A percentile compares a stretch with the other conserved stretches of the same genome.
phyloP scores from a whole-genome alignment of 2,113 vertebrate genomes.

The Uropsilus gracilis region DNA sequence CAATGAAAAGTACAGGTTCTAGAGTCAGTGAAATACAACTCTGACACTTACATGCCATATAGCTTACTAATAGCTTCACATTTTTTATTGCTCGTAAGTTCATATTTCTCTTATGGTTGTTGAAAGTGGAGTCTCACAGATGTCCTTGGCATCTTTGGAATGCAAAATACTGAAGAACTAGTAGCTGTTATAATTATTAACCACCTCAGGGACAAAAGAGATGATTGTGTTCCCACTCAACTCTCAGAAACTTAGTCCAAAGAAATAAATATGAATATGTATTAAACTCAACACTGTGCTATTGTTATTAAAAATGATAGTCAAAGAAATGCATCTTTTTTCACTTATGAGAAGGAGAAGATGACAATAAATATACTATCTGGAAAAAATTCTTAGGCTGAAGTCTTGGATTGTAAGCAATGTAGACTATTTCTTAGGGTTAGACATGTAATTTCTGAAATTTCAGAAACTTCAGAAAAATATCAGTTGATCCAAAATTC shows the following conservation, averaged over 20 bases:
- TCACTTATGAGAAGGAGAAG: neutral
- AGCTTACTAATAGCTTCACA: neutral
- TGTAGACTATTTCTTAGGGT: neutral
- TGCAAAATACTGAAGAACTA: neutral
- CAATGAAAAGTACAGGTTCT: neutral
- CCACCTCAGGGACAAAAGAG: neutral
- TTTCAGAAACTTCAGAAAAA: neutral
- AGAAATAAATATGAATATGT: neutral
- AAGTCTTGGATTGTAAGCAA: neutral
- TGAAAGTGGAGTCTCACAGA: neutral
- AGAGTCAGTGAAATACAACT: neutral
- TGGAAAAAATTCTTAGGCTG: neutral
- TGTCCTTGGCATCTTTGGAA: neutral
- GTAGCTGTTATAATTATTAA: neutral
- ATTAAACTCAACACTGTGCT: neutral
- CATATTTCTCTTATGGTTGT: neutral
- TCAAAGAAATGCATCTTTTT: neutral
- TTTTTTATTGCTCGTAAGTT: neutral
- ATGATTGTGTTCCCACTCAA: neutral
- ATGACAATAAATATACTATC: neutral
- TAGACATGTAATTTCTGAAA: neutral
- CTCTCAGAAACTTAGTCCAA: neutral
- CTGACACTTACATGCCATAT: neutral
- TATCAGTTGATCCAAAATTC: neutral
- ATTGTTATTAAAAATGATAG: neutral